phyloP scores from a whole-genome alignment of 2,113 vertebrate genomes.

The Mormoops blainvillei region DNA sequence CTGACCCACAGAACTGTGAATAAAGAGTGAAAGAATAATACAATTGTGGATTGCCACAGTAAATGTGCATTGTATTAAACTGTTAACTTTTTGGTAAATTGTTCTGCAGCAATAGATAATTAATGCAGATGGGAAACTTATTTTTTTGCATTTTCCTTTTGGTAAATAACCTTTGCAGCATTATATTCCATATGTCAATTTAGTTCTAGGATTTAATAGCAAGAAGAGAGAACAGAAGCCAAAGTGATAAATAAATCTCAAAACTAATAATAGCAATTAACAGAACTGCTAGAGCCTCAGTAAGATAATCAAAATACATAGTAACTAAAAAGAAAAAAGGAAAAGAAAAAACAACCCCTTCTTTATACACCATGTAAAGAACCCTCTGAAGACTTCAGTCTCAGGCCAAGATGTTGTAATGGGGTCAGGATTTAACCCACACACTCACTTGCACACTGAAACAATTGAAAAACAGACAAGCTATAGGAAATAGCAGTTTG shows the following conservation, averaged over 20 bases:
- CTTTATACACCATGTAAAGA: background rate
- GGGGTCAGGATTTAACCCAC: background rate
- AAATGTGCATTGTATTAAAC: background rate
- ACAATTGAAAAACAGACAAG: background rate
- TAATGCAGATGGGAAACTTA: background rate
- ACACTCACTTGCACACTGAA: background rate
- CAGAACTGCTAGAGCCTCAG: background rate
- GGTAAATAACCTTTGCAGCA: background rate
- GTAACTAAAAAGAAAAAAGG: background rate
- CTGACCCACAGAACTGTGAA: background rate
- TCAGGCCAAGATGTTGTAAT: background rate
- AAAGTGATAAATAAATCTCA: constrained; percentile 3
- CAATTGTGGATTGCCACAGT: background rate
- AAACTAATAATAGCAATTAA: background rate
- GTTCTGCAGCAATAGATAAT: background rate
- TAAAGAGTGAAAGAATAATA: background rate
- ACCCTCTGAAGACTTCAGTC: background rate
- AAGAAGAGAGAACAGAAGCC: background rate
- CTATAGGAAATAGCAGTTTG: background rate
- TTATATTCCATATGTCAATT: background rate
- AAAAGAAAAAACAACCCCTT: background rate
- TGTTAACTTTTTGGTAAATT: background rate
- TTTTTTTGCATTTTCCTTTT: constrained; percentile 17
- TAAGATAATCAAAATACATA: background rate
- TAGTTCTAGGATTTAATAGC: background rate